Percentiles rank a stretch among this genome's conserved stretches.
Evolutionary conservation across 2,797 vertebrate genomes (phyloP).

Genomic region (Emys orbicularis): DNA sequence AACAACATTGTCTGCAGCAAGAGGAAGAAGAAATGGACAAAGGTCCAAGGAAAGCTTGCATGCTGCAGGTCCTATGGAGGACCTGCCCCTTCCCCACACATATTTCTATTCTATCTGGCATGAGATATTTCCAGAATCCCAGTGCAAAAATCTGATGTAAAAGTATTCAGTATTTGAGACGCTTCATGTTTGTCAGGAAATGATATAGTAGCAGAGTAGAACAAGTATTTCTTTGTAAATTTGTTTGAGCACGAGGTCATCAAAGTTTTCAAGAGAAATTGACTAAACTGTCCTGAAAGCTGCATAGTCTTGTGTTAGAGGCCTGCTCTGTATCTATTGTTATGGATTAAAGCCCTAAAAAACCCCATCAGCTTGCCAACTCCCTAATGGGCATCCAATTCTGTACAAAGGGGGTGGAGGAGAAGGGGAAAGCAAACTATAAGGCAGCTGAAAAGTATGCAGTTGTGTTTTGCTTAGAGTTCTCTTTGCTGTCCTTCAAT

Average conservation of each 20-base stretch:
- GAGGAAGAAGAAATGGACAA: background rate
- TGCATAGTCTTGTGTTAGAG: background rate
- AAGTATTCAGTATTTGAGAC: background rate
- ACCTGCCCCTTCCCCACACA: background rate
- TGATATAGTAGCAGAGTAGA: slow-evolving; percentile 7
- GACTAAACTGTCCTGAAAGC: background rate
- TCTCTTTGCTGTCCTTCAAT: slow-evolving; percentile 4
- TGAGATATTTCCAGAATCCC: slow-evolving; percentile 11
- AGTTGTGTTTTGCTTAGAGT: background rate
- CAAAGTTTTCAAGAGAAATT: slow-evolving; percentile 4
- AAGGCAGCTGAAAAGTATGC: background rate
- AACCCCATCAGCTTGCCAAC: background rate
- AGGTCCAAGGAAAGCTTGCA: background rate
- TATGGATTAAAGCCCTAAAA: background rate
- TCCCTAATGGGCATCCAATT: background rate
- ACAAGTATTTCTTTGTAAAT: slow-evolving; percentile 36
- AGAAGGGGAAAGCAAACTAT: slow-evolving; percentile 2
- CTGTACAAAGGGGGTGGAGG: background rate
- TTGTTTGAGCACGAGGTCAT: slow-evolving; percentile 28
- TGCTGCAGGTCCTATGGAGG: background rate
- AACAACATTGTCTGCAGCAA: background rate
- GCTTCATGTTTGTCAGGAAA: background rate
- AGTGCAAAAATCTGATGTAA: background rate
- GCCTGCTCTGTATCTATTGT: background rate
- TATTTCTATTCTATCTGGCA: background rate